Base-by-base conservation (phyloP, 2,797 vertebrate genomes). In the Oreochromis grahami region DNA sequence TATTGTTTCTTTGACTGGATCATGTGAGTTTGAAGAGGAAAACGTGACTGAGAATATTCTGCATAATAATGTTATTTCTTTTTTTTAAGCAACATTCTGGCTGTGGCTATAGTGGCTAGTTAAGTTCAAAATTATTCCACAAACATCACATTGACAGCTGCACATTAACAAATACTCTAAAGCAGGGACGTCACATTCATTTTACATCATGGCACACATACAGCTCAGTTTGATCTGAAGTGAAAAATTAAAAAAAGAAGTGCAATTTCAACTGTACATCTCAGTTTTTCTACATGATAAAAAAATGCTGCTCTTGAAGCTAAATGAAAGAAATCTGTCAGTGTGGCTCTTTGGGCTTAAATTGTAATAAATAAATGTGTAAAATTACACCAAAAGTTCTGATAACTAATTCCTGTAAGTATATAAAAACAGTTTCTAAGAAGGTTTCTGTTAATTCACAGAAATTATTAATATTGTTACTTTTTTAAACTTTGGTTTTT, bases 31-130 rank as follows among this genome's bases (percentile, higher is more conserved):
- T 36, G 58, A 63, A 63, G 32, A 36, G 58, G 32, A 36, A 63
- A 63, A 63, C 32, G 58, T 36, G 58, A 63, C 6, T 3, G 10
- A 36, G 32, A 63, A 63, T 63, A 63, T 63, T 63, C 17, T 63
- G 3, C 1, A 36, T 63, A 63, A 36, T n/a, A 63, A 63, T 63
- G 17, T 0, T 5, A 13, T 63, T 7, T 36, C 0, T 0, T 7
- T 36, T 10, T 36, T 60, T n/a, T 2, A 6, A 58, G 56, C 32
- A 60, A 60, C 32, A 1, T n/a, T 36, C 0, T n/a, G 10, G 10
- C 10, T 63, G 58, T 63, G 58, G 58, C 19, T 63, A 1, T 63
- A 13, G 26, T 58, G 55, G 19, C 19, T 36, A 3, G 53, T 56
- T 56, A 19, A 63, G 19, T 63, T 63, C 34, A 13, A 8, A 63